Base-by-base conservation (phyloP, 2,888 invertebrate genomes). In the Chymomyza procnemis region DNA sequence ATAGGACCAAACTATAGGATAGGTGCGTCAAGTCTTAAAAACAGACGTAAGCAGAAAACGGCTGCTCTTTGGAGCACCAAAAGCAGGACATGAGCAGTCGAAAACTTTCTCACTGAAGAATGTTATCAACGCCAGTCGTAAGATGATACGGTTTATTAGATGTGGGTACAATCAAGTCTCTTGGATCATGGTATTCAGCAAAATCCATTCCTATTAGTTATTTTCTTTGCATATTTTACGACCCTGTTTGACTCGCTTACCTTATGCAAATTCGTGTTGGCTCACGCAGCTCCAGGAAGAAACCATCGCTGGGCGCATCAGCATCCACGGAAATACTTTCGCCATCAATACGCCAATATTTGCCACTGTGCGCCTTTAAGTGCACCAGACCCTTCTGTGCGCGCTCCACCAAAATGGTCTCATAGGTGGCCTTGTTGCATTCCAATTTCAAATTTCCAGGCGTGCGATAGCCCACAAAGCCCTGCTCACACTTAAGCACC, bases 351-450 rank as follows among this genome's bases (percentile, higher is more conserved):
- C 96, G 95, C 97, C 98, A 98, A 92, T 97, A 99, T 90, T 97
- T 97, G 87, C 96, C 96, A 92, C 96, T 97, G 90, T 96, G 95
- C 79, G 97, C 97, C 94, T 97, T 97, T 92, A 98, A 96, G 91
- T 95, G 94, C 64, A 98, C 97, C 67, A 96, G 93, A 26, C 98
- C 98, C 88, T 96, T 96, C 69, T 97, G 96, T 62, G 96, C 96
- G 76, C 97, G 94, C 90, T 97, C 96, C 67, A 98, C 96, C 89
- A 95, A 94, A 79, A 98, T 97, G 68, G 97, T 96, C 92, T 97
- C 97, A 90, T 98, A 98, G 79, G 95, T 95, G 71, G 97, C 97
- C 92, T 97, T 97, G 92, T 98, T 98, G 93, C 98, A 98, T 92
- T 98, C 98, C 82, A 98, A 92, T 90, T 96, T 95, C 47, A 95